Conservation (phyloP, 2,113 vertebrate genomes). For the Pyrgilauda ruficollis region DNA sequence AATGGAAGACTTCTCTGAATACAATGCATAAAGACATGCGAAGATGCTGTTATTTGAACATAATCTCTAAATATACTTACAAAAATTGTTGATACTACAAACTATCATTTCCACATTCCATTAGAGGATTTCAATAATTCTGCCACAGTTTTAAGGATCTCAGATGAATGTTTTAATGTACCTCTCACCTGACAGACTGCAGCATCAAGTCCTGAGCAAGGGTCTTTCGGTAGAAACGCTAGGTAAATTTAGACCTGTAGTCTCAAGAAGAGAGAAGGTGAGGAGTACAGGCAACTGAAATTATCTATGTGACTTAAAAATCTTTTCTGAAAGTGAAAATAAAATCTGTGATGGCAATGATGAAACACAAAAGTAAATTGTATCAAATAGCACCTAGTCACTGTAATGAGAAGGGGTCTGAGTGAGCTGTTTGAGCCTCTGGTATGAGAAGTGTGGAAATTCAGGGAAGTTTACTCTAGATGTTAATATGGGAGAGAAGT, state of each 20-base stretch:
- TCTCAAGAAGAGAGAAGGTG: background rate
- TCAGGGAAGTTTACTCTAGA: background rate
- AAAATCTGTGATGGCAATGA: background rate
- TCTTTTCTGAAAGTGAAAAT: background rate
- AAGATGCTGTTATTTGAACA: background rate
- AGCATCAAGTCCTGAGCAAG: background rate
- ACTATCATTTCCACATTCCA: background rate
- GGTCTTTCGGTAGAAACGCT: background rate
- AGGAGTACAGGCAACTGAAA: background rate
- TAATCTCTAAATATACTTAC: background rate
- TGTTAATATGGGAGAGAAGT: background rate
- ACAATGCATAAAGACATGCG: fast-evolving
- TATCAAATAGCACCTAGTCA: background rate
- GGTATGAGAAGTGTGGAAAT: background rate
- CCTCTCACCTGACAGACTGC: background rate
- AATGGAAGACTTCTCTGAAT: background rate
- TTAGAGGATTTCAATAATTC: background rate
- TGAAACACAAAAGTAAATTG: background rate
- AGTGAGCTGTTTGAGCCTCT: background rate
- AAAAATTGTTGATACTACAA: background rate
- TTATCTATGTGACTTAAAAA: background rate
- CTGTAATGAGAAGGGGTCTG: background rate
- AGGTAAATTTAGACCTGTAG: background rate
- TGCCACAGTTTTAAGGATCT: background rate
- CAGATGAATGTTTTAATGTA: background rate